These are phyloP conservation scores for Harpagoxenus sublaevis DNA, from an alignment of 2,888 invertebrate species.

Conservation along the genomic window DNA sequence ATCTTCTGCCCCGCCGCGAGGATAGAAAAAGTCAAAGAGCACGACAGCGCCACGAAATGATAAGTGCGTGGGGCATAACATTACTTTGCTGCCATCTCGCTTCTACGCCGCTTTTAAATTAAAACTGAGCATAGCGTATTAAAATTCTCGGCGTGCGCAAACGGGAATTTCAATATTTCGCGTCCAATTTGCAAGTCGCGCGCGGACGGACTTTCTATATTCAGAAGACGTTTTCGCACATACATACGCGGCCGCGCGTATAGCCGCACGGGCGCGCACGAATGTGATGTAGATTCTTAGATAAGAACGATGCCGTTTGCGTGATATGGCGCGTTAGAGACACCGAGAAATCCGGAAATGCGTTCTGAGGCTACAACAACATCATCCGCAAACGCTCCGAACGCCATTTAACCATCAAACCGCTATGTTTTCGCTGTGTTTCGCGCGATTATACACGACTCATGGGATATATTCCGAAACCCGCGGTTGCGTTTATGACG, in stretches of 20 bases:
- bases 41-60: background rate
- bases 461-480: conserved; percentile 3
- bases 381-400: background rate
- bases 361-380: background rate
- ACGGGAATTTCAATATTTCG: conserved; percentile 56
- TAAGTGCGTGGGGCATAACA: conserved; percentile 6
- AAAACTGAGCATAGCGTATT: conserved; percentile 51
- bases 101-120: conserved; percentile 36
- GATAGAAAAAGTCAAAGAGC: conserved; percentile 21
- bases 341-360: background rate
- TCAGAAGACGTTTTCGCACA: conserved; percentile 24
- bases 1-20: conserved; percentile 9
- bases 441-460: conserved; percentile 19
- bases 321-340: background rate
- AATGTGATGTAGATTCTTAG: conserved; percentile 19
- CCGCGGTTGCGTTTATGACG: conserved; percentile 6
- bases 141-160: conserved; percentile 35
- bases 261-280: background rate
- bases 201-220: conserved; percentile 50
- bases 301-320: conserved; percentile 24
- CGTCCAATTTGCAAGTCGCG: conserved; percentile 57
- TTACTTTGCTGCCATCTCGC: background rate
- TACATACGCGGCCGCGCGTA: background rate
- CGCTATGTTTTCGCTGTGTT: background rate
- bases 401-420: conserved; percentile 6